A percentile compares a stretch with the other conserved stretches of the same genome.
These are phyloP conservation scores for Dysdera silvatica DNA, from an alignment of 1,140 invertebrate species.

Conservation along the genomic window DNA sequence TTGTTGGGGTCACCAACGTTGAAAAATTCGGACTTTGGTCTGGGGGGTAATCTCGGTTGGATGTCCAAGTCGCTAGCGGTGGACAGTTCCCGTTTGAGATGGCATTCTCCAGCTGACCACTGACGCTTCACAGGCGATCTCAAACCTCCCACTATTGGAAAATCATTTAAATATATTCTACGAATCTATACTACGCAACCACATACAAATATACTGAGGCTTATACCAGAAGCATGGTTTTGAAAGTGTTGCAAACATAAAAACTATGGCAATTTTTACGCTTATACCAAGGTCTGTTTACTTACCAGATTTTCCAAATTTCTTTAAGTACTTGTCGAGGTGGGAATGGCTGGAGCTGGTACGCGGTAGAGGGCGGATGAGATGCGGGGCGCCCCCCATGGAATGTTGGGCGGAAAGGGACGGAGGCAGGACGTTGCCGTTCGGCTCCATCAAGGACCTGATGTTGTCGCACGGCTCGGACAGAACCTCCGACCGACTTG, in stretches of 20 bases:
- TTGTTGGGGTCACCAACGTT: slow-evolving; percentile 21
- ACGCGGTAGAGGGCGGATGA: slow-evolving; percentile 19
- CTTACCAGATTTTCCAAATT: slow-evolving; percentile 22
- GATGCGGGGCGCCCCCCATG: neutral
- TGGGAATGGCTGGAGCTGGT: slow-evolving; percentile 27
- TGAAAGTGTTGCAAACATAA: too few relatives aligned
- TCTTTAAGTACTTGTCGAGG: slow-evolving; percentile 28
- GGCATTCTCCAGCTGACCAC: slow-evolving; percentile 24
- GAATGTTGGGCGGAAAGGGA: neutral
- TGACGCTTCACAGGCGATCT: slow-evolving; percentile 24
- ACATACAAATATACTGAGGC: neutral
- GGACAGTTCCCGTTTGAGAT: slow-evolving; percentile 20
- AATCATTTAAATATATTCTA: neutral
- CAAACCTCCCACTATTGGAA: slow-evolving; percentile 1
- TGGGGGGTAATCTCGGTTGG: slow-evolving; percentile 19
- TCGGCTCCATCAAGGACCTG: slow-evolving; percentile 19
- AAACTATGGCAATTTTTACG: too few relatives aligned
- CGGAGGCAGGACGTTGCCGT: slow-evolving; percentile 25
- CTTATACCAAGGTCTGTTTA: neutral
- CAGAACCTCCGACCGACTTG: slow-evolving; percentile 14
- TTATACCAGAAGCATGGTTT: neutral
- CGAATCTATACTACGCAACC: neutral
- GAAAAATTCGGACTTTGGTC: slow-evolving; percentile 28
- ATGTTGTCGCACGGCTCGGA: slow-evolving; percentile 23
- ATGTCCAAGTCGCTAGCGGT: slow-evolving; percentile 20